These are phyloP conservation scores for Cydia amplana DNA, from an alignment of 1,140 invertebrate species.

Conservation along the genomic window DNA sequence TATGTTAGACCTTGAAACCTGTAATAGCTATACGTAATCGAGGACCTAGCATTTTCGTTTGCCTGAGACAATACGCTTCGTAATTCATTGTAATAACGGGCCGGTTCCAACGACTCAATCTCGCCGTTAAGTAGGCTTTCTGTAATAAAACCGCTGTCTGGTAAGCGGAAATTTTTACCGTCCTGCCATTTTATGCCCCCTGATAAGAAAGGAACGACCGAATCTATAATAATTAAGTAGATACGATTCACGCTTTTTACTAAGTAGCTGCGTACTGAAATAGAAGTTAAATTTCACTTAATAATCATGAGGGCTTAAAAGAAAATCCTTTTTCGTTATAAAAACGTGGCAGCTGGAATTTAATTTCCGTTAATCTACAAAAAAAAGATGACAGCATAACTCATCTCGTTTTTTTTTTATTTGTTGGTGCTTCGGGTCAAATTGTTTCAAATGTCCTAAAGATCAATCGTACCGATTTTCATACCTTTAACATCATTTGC, in stretches of 20 bases:
- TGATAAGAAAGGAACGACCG: slow-evolving; percentile 35
- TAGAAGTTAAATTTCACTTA: neutral
- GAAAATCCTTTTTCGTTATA: slow-evolving; percentile 34
- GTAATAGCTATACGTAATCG: neutral
- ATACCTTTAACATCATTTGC: too few species aligned
- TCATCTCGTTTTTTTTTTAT: neutral
- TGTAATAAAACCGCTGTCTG: slow-evolving; percentile 41
- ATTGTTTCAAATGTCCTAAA: too few species aligned
- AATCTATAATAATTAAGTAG: slow-evolving; percentile 41
- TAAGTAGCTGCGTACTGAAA: slow-evolving; percentile 27
- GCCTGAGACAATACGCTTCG: neutral
- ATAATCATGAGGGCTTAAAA: slow-evolving; percentile 7
- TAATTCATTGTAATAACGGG: neutral
- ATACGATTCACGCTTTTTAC: slow-evolving; percentile 35
- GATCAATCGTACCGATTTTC: too few species aligned
- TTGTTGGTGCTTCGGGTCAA: too few species aligned
- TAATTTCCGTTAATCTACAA: slow-evolving; percentile 35
- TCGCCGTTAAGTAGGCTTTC: slow-evolving; percentile 39
- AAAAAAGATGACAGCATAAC: too few species aligned
- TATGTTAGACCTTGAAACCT: neutral
- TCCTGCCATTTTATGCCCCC: slow-evolving; percentile 36
- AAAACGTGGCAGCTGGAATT: neutral
- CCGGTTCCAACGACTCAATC: slow-evolving; percentile 40
- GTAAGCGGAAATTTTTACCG: slow-evolving; percentile 41
- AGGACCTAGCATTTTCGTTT: neutral